These are phyloP conservation scores for Pleuronectes platessa DNA, from an alignment of 2,113 vertebrate genomes.

Conservation along the genomic window DNA sequence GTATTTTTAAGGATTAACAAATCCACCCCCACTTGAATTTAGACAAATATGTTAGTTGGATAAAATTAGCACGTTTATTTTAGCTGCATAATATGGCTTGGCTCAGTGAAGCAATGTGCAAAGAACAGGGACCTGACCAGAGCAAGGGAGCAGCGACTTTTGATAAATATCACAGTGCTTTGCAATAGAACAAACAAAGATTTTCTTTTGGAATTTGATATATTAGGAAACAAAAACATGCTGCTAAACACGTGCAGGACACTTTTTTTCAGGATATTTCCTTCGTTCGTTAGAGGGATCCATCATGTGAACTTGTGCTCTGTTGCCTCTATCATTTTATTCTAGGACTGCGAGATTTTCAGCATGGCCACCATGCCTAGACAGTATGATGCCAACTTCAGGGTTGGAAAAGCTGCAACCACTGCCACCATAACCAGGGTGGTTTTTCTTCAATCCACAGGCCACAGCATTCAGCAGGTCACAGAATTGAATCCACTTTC, in stretches of 20 bases:
- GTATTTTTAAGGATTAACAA: too few relatives aligned
- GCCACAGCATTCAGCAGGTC: slow-evolving; percentile 12
- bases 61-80: background rate
- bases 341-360: slow-evolving; percentile 11
- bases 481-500: slow-evolving; percentile 29
- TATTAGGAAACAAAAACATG: background rate
- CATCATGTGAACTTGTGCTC: background rate
- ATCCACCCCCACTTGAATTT: background rate
- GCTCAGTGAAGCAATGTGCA: background rate
- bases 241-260: background rate
- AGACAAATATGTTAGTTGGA: too few relatives aligned
- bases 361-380: slow-evolving; percentile 13
- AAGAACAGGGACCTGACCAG: background rate
- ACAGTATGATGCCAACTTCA: slow-evolving; percentile 28
- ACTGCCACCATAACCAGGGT: slow-evolving; percentile 16
- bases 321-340: slow-evolving; percentile 8
- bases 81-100: slow-evolving; percentile 1
- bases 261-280: background rate
- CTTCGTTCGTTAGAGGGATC: background rate
- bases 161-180: background rate
- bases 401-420: slow-evolving; percentile 18
- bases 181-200: background rate
- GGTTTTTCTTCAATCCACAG: slow-evolving; percentile 27
- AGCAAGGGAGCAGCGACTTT: slow-evolving; percentile 2
- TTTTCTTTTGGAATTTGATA: background rate